These are phyloP conservation scores for Ornithoptera priamus DNA, from an alignment of 2,888 invertebrate species.

Conservation along the genomic window DNA sequence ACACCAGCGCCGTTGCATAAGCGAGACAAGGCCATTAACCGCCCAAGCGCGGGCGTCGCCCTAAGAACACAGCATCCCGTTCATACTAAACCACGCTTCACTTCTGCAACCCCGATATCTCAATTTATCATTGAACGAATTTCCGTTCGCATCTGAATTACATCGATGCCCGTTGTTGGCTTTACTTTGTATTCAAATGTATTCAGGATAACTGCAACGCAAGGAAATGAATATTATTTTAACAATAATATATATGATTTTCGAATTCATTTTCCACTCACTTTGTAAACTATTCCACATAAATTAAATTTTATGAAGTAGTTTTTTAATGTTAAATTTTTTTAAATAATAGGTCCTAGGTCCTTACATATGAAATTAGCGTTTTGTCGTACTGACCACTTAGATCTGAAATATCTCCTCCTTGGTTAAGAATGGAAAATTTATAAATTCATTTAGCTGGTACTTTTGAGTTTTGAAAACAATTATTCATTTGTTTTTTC, in stretches of 20 bases:
- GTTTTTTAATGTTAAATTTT: too few relatives aligned
- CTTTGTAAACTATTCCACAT: too few relatives aligned
- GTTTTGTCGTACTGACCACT: too few relatives aligned
- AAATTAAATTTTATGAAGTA: too few relatives aligned
- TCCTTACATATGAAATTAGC: too few relatives aligned
- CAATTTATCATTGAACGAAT: slow-evolving; percentile 33
- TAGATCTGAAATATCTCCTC: too few relatives aligned
- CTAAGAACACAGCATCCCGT: slow-evolving; percentile 20
- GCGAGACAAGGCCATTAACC: slow-evolving; percentile 27
- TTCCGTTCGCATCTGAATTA: slow-evolving; percentile 45
- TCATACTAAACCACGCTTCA: slow-evolving; percentile 19
- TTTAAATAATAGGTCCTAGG: too few relatives aligned
- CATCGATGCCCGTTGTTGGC: slow-evolving; percentile 43
- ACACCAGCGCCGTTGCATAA: slow-evolving; percentile 17
- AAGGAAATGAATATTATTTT: slow-evolving; percentile 32
- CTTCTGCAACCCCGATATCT: slow-evolving; percentile 9
- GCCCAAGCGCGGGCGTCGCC: slow-evolving; percentile 28
- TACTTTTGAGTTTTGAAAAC: too few relatives aligned
- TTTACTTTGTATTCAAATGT: slow-evolving; percentile 49
- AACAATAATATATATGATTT: slow-evolving; percentile 15
- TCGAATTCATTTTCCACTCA: slow-evolving; percentile 15
- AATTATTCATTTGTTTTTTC: too few relatives aligned
- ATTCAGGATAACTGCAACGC: slow-evolving; percentile 34
- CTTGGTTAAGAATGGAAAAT: too few relatives aligned
- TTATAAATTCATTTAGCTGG: too few relatives aligned